Percentiles rank a stretch among this genome's conserved stretches.
Evolutionary conservation across 2,797 vertebrate genomes (phyloP).

Genomic region (Apodemus agrarius): DNA sequence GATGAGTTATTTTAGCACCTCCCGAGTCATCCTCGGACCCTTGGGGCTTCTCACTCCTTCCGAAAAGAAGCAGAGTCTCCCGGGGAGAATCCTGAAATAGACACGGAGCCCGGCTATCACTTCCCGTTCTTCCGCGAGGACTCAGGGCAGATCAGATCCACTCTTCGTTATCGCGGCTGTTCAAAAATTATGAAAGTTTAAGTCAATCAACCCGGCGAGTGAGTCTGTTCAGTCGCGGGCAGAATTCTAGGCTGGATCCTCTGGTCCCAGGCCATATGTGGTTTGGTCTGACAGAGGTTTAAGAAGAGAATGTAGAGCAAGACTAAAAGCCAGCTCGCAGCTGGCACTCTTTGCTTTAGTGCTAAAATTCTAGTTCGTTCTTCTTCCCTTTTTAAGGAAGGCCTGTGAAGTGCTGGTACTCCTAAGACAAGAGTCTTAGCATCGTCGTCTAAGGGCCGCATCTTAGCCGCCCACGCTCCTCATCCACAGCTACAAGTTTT

Average conservation of each 20-base stretch:
- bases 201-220: constrained; percentile 69
- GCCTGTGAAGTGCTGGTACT: neutral
- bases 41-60: constrained; percentile 55
- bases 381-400: neutral
- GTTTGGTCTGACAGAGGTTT: neutral
- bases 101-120: constrained; percentile 45
- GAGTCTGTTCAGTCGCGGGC: constrained; percentile 6
- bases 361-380: neutral
- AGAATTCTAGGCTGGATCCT: neutral
- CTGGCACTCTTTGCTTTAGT: neutral
- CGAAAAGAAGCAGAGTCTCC: constrained; percentile 42
- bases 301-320: neutral
- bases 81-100: constrained; percentile 63
- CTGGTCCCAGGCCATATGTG: neutral
- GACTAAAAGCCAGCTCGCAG: neutral
- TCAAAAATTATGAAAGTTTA: constrained; percentile 73
- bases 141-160: constrained; percentile 64
- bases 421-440: neutral
- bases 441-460: neutral
- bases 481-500: neutral
- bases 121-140: constrained; percentile 60
- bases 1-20: constrained; percentile 65
- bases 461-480: neutral
- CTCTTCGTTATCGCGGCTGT: constrained; percentile 71
- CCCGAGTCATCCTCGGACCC: constrained; percentile 51